Conservation (phyloP, 2,888 invertebrate species). For the Escarpia spicata region DNA sequence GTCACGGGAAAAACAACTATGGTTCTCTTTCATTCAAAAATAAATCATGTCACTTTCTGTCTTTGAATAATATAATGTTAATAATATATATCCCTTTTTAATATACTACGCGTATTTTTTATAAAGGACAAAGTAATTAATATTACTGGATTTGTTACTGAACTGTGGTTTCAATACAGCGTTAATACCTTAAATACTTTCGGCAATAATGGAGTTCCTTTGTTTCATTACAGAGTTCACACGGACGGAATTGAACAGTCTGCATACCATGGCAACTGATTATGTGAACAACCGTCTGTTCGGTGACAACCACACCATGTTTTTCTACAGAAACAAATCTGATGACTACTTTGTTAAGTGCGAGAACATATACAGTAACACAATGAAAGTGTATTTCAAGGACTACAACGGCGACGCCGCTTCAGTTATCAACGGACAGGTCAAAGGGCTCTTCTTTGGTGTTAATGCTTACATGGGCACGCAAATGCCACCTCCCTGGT, state of each 20-base stretch:
- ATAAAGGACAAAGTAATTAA: too few species aligned
- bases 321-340: neutral
- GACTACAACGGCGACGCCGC: slow-evolving; percentile 32
- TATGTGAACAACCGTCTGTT: neutral
- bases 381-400: slow-evolving; percentile 24
- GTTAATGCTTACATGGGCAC: neutral
- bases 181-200: neutral
- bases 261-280: neutral
- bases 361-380: neutral
- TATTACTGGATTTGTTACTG: too few species aligned
- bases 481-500: neutral
- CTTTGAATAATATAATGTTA: too few species aligned
- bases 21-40: too few species aligned
- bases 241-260: neutral
- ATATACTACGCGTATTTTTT: too few species aligned
- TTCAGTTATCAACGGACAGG: slow-evolving; percentile 27
- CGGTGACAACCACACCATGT: neutral
- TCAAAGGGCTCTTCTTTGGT: slow-evolving; percentile 33
- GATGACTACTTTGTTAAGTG: neutral
- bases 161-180: neutral
- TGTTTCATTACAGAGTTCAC: neutral
- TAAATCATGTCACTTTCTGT: too few species aligned
- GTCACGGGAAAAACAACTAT: too few species aligned
- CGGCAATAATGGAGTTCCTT: neutral
- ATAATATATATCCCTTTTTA: too few species aligned